phyloP scores from a whole-genome alignment of 2,888 invertebrate species.

The Cryptops parisi region DNA sequence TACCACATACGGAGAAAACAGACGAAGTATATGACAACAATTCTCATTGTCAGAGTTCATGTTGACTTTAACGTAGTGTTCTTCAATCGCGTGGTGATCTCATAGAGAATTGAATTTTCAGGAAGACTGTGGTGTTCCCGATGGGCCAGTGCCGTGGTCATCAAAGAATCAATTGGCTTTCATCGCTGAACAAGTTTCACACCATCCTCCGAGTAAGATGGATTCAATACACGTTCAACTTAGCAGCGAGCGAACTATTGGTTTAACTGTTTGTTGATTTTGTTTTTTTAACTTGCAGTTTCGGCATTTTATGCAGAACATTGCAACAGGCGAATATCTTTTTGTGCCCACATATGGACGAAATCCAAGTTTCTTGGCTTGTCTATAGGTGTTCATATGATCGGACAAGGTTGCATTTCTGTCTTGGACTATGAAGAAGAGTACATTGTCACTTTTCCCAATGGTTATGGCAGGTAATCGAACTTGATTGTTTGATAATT shows the following conservation, averaged over 20 bases:
- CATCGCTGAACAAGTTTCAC: conserved; percentile 96
- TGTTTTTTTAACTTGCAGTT: conserved; percentile 43
- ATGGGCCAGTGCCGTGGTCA: conserved; percentile 88
- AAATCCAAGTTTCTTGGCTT: conserved; percentile 98
- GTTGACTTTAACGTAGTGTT: too few species aligned
- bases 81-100: too few species aligned
- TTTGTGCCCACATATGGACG: conserved; percentile 96
- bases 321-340: conserved; percentile 70
- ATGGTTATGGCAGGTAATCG: conserved; percentile 85
- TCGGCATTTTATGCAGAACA: conserved; percentile 99
- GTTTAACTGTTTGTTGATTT: not conserved
- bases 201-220: conserved; percentile 92
- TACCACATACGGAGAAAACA: too few species aligned
- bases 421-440: conserved; percentile 82
- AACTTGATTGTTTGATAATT: too few species aligned
- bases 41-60: too few species aligned
- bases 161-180: conserved; percentile 74
- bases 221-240: not conserved
- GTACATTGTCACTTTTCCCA: conserved; percentile 92
- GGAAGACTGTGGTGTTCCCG: conserved; percentile 36
- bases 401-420: conserved; percentile 85
- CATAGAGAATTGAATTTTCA: too few species aligned
- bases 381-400: conserved; percentile 85
- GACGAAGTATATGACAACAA: too few species aligned
- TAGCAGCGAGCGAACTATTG: not conserved